phyloP scores from a whole-genome alignment of 2,797 vertebrate species.

The Periophthalmus magnuspinnatus region DNA sequence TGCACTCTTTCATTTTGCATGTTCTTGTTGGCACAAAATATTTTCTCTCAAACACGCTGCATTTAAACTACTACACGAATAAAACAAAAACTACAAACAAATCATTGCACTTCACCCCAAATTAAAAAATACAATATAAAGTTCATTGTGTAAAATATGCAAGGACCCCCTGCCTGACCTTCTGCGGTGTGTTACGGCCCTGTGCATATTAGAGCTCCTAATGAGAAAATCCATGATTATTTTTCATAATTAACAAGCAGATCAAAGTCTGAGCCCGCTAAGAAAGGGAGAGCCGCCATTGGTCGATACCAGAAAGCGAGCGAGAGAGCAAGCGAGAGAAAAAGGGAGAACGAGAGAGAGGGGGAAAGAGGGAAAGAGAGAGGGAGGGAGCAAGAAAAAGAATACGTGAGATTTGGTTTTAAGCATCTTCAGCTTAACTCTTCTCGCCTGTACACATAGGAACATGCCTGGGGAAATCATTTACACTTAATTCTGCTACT shows the following conservation, averaged over 20 bases:
- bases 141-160: slow-evolving; percentile 37
- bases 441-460: slow-evolving; percentile 31
- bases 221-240: slow-evolving; percentile 79
- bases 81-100: slow-evolving; percentile 28
- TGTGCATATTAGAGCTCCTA: slow-evolving; percentile 72
- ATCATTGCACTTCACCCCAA: neutral
- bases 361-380: slow-evolving; percentile 14
- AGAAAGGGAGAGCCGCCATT: slow-evolving; percentile 58
- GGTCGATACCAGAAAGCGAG: slow-evolving; percentile 53
- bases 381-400: slow-evolving; percentile 26
- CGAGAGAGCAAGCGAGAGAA: slow-evolving; percentile 1
- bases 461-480: slow-evolving; percentile 69
- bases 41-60: slow-evolving; percentile 32
- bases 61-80: neutral
- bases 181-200: slow-evolving; percentile 55
- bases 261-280: slow-evolving; percentile 74
- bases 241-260: slow-evolving; percentile 78
- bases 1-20: slow-evolving; percentile 40
- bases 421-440: slow-evolving; percentile 58
- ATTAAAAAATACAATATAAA: slow-evolving; percentile 23
- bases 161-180: slow-evolving; percentile 44
- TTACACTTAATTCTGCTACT: slow-evolving; percentile 67
- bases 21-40: slow-evolving; percentile 20
- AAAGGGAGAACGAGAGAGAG: slow-evolving; percentile 11
- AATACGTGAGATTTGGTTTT: slow-evolving; percentile 54